Conservation (phyloP, 2,888 invertebrate species). For the Amaurobius ferox region DNA sequence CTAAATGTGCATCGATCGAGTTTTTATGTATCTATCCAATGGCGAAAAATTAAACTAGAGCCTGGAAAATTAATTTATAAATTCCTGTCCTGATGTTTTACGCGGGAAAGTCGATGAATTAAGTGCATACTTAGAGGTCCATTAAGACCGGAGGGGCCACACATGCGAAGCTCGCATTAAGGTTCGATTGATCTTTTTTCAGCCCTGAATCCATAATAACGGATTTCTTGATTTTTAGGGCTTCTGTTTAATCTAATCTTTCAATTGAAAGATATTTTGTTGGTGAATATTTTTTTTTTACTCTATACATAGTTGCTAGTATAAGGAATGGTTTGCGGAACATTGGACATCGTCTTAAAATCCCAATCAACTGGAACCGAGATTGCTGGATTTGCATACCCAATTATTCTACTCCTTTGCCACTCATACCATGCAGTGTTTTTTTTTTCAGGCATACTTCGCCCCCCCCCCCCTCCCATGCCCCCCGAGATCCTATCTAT, state of each 20-base stretch:
- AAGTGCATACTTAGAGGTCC: slow-evolving; percentile 13
- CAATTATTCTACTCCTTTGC: no score
- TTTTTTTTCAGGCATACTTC: no score
- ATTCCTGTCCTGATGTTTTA: slow-evolving; percentile 14
- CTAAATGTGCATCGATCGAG: slow-evolving; percentile 6
- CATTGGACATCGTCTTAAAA: no score
- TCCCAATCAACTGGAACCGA: no score
- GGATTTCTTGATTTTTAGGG: not conserved
- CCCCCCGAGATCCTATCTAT: no score
- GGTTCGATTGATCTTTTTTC: not conserved
- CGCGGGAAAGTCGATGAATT: slow-evolving; percentile 2
- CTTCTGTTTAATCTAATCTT: not conserved
- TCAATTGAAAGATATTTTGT: not conserved
- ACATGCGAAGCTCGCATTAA: slow-evolving; percentile 6
- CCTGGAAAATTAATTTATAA: slow-evolving; percentile 10
- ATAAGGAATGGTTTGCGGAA: no score
- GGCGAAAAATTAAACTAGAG: slow-evolving; percentile 12
- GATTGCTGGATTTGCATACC: no score
- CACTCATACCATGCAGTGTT: no score
- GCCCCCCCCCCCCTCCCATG: no score
- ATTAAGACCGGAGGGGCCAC: not conserved
- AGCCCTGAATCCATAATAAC: not conserved
- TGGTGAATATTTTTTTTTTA: not conserved
- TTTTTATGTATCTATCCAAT: slow-evolving; percentile 4
- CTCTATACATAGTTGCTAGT: no score